phyloP scores from a whole-genome alignment of 2,113 vertebrate species.

The Glaucidium brasilianum region DNA sequence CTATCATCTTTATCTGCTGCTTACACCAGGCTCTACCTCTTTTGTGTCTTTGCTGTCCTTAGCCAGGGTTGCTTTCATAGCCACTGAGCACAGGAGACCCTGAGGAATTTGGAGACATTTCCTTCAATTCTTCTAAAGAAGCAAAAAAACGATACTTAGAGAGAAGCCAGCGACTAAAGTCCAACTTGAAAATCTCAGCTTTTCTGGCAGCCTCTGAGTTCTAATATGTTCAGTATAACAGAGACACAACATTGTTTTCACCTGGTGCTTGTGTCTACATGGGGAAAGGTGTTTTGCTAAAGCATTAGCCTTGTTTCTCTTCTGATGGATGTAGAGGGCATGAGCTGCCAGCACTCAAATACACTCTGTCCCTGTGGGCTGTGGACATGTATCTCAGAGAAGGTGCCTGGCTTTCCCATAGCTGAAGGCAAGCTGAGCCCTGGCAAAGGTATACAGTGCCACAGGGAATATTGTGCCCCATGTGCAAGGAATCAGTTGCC shows the following conservation, averaged over 20 bases:
- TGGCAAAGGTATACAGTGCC: background rate
- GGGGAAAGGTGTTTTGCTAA: background rate
- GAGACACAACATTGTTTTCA: background rate
- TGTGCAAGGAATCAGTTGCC: background rate
- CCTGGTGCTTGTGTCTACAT: background rate
- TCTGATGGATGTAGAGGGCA: background rate
- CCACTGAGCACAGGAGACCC: background rate
- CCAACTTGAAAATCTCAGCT: background rate
- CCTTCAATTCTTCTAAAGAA: background rate
- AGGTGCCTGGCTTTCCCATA: background rate
- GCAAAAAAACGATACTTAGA: background rate
- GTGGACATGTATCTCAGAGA: background rate
- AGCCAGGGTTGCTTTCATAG: background rate
- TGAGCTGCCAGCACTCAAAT: background rate
- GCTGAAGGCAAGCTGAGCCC: background rate
- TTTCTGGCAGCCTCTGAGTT: background rate
- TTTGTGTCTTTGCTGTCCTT: background rate
- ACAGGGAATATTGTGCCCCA: background rate
- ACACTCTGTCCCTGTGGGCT: background rate
- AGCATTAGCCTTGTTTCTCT: background rate
- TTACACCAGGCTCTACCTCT: background rate
- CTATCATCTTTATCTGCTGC: background rate
- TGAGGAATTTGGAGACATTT: background rate
- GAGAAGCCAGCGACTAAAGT: background rate
- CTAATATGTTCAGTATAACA: background rate